phyloP scores from a whole-genome alignment of 1,140 invertebrate species.

The Rhagoletis zephyria region DNA sequence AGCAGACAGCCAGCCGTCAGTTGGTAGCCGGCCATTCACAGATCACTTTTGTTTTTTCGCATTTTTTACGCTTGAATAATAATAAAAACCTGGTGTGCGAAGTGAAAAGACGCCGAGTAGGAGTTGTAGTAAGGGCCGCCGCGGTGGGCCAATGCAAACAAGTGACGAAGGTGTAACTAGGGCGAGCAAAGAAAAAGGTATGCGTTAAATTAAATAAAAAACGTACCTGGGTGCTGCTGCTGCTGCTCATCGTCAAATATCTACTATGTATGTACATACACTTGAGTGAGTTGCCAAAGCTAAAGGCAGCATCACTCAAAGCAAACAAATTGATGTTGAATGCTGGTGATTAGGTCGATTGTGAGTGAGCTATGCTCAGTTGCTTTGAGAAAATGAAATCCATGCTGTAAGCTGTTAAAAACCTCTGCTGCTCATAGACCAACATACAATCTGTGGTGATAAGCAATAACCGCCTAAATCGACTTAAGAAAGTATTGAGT shows the following conservation, averaged over 20 bases:
- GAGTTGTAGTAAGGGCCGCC: background rate
- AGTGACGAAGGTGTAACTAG: background rate
- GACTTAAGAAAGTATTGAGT: no score
- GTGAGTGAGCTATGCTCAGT: background rate
- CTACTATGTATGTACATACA: background rate
- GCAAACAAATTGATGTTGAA: constrained; percentile 11
- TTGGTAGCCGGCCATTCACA: background rate
- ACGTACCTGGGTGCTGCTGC: constrained; percentile 8
- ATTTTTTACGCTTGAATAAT: constrained; percentile 3
- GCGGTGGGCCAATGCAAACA: no score
- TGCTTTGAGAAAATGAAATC: background rate
- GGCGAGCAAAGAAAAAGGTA: background rate
- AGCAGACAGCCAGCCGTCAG: background rate
- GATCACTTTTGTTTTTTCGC: background rate
- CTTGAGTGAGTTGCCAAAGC: constrained; percentile 30
- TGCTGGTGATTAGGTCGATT: background rate
- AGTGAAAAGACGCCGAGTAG: background rate
- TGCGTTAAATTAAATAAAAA: constrained; percentile 30
- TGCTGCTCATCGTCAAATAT: background rate
- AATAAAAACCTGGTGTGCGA: background rate
- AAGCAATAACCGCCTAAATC: no score
- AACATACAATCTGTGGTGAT: no score
- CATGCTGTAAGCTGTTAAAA: background rate
- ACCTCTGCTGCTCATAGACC: no score
- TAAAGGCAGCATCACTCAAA: constrained; percentile 40